These are phyloP conservation scores for Crotalus tigris DNA, from an alignment of 2,113 vertebrate species.

Conservation along the genomic window DNA sequence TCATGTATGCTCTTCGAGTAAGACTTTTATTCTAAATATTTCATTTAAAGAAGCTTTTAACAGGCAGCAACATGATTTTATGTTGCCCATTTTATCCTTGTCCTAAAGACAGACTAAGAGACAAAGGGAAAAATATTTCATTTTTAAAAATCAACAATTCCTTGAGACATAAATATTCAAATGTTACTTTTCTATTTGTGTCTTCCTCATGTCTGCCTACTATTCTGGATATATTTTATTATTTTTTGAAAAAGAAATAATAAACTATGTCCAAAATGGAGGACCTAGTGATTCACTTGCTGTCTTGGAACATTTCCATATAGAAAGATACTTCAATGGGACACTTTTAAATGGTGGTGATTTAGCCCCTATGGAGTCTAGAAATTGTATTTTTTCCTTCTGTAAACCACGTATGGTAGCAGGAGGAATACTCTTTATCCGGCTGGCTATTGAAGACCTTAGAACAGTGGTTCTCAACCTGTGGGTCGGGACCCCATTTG, in stretches of 20 bases:
- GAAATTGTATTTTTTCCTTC: constrained; percentile 81
- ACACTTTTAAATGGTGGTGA: constrained; percentile 73
- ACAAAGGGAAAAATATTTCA: constrained; percentile 49
- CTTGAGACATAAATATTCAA: constrained; percentile 73
- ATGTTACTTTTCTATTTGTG: constrained; percentile 51
- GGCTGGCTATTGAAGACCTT: constrained; percentile 64
- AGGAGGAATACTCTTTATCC: constrained; percentile 74
- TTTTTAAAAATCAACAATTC: constrained; percentile 67
- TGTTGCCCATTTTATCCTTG: constrained; percentile 53
- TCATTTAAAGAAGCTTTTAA: constrained; percentile 60
- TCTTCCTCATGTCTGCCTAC: constrained; percentile 63
- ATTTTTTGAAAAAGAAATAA: constrained; percentile 71
- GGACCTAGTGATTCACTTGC: constrained; percentile 64
- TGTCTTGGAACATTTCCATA: constrained; percentile 77
- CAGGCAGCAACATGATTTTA: constrained; percentile 50
- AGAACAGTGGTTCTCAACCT: constrained; percentile 24
- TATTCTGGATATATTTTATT: neutral
- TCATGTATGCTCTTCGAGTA: constrained; percentile 55
- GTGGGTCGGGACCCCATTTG: too few species aligned
- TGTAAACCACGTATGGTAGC: constrained; percentile 65
- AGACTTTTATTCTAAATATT: constrained; percentile 59
- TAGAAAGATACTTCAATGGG: constrained; percentile 75
- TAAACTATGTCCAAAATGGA: constrained; percentile 70
- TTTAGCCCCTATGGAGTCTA: constrained; percentile 70
- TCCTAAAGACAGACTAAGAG: constrained; percentile 50